Conservation (phyloP, 2,888 invertebrate genomes). For the Lepidocyrtoides sp. region DNA sequence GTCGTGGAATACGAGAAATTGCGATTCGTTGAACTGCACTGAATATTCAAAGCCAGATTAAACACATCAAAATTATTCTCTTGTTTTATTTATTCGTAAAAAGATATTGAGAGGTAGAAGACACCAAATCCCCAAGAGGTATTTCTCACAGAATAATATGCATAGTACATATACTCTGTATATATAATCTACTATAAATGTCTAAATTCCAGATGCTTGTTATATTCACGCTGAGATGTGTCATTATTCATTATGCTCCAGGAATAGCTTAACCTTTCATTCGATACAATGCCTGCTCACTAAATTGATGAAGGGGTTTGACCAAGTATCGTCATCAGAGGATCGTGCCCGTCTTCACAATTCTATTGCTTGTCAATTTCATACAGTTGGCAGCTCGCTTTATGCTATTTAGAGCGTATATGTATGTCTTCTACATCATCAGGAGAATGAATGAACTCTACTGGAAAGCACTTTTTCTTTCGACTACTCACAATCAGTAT, state of each 20-base stretch:
- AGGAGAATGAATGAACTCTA: background rate
- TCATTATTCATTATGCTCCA: no score
- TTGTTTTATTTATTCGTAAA: no score
- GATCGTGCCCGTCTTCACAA: background rate
- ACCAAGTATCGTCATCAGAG: conserved; percentile 6
- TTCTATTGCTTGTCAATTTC: background rate
- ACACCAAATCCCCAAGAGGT: no score
- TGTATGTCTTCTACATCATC: background rate
- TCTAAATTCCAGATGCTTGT: no score
- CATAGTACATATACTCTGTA: no score
- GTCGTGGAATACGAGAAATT: conserved; percentile 91
- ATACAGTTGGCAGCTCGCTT: no score
- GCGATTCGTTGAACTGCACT: conserved; percentile 87
- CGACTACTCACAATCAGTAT: conserved; percentile 4
- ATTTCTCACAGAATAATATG: no score
- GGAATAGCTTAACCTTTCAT: background rate
- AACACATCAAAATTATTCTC: background rate
- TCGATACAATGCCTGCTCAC: background rate
- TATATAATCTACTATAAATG: no score
- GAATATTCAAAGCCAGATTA: background rate
- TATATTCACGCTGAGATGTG: no score
- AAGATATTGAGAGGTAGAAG: no score
- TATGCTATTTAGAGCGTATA: no score
- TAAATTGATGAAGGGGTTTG: conserved; percentile 20
- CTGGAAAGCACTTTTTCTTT: background rate